phyloP scores from a whole-genome alignment of 2,113 vertebrate genomes.

The Tragelaphus buxtoni region DNA sequence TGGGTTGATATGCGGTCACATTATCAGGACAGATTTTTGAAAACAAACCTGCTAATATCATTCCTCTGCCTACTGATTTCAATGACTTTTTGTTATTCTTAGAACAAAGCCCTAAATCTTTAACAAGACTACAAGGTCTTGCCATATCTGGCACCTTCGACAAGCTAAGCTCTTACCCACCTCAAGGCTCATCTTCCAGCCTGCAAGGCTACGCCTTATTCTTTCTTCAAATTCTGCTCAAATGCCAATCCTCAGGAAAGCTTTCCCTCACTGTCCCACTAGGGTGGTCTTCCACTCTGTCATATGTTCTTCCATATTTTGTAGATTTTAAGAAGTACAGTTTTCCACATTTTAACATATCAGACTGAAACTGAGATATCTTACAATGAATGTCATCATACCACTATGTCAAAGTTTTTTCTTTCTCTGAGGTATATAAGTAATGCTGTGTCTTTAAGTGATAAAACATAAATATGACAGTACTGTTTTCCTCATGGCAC shows the following conservation, averaged over 20 bases:
- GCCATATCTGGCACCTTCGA: background rate
- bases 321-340: background rate
- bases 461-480: background rate
- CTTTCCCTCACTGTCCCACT: background rate
- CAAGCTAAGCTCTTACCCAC: background rate
- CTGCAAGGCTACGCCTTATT: background rate
- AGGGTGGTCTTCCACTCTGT: background rate
- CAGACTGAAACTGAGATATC: background rate
- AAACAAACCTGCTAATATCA: background rate
- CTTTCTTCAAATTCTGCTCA: background rate
- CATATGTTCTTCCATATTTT: background rate
- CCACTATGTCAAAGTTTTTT: background rate
- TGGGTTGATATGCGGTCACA: background rate
- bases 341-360: background rate
- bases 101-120: background rate
- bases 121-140: background rate
- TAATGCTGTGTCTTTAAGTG: background rate
- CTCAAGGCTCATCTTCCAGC: background rate
- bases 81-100: background rate
- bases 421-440: background rate
- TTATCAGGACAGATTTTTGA: background rate
- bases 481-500: background rate
- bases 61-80: background rate
- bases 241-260: background rate
- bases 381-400: background rate